phyloP scores from a whole-genome alignment of 2,888 invertebrate genomes.

The Drosophila anomalata region DNA sequence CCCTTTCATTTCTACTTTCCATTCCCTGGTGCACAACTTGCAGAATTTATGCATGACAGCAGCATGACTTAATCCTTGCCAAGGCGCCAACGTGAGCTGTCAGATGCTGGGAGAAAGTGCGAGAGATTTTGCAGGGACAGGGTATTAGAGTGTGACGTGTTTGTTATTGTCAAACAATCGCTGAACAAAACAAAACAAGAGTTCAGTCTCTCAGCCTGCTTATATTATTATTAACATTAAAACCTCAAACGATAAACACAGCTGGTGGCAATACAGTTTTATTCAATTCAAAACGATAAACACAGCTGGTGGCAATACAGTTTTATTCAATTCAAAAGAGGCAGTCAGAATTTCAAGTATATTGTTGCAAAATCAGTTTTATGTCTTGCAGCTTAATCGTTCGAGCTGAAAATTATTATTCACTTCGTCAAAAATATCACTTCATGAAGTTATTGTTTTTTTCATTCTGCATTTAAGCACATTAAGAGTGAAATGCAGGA shows the following conservation, averaged over 20 bases:
- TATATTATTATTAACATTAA: constrained; percentile 59
- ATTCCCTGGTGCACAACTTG: constrained; percentile 54
- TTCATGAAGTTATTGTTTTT: constrained; percentile 25
- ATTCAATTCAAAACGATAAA: constrained; percentile 45
- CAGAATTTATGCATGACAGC: constrained; percentile 72
- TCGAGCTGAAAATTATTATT: constrained; percentile 35
- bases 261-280: constrained; percentile 6
- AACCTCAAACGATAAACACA: constrained; percentile 49
- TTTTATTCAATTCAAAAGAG: constrained; percentile 2
- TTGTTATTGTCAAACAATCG: constrained; percentile 36
- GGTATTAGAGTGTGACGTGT: constrained; percentile 20
- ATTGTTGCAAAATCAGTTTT: constrained; percentile 11
- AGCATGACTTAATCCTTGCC: constrained; percentile 62
- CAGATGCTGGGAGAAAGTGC: constrained; percentile 41
- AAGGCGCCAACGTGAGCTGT: constrained; percentile 59
- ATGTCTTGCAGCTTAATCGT: neutral
- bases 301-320: constrained; percentile 20
- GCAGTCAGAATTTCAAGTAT: constrained; percentile 22
- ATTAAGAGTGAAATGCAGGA: constrained; percentile 49
- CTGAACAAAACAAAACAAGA: constrained; percentile 7
- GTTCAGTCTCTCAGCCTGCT: constrained; percentile 1
- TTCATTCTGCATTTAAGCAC: constrained; percentile 29
- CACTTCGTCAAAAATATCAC: constrained; percentile 22
- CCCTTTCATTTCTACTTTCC: neutral
- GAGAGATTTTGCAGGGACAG: constrained; percentile 26